phyloP scores from a whole-genome alignment of 2,113 vertebrate species.

The Emydocephalus ijimae region DNA sequence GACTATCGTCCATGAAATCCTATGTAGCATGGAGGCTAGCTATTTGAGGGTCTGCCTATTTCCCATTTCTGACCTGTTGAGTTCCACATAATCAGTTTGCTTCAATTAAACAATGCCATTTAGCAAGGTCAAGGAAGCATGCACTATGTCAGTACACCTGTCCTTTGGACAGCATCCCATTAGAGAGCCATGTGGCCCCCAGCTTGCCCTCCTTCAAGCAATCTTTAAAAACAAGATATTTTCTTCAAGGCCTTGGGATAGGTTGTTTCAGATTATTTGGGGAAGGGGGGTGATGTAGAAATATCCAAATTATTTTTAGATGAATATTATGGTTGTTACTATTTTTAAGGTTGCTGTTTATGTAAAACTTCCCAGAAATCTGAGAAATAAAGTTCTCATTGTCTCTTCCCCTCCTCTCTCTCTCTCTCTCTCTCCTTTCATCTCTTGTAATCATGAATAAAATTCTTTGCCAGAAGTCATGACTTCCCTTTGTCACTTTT shows the following conservation, averaged over 20 bases:
- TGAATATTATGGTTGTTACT: not conserved
- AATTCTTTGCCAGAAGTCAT: not conserved
- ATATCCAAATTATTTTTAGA: not conserved
- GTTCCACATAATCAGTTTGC: not conserved
- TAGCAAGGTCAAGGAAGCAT: not conserved
- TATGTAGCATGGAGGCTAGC: not conserved
- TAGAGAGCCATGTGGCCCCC: not conserved
- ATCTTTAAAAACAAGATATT: not conserved
- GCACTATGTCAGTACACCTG: not conserved
- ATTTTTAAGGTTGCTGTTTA: not conserved
- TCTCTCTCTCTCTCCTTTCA: no score
- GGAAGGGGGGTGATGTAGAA: not conserved
- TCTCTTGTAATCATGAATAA: not conserved
- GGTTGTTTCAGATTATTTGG: not conserved
- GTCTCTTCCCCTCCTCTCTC: no score
- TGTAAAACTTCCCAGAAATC: not conserved
- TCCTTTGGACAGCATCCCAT: not conserved
- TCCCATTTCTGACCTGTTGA: not conserved
- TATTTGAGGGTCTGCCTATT: not conserved
- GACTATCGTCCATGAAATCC: not conserved
- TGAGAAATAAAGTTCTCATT: not conserved
- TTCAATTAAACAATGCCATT: not conserved
- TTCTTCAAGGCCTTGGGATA: not conserved
- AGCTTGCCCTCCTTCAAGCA: not conserved
- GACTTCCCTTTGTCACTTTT: not conserved